phyloP scores from a whole-genome alignment of 2,888 invertebrate genomes.

The Molorchus minor region DNA sequence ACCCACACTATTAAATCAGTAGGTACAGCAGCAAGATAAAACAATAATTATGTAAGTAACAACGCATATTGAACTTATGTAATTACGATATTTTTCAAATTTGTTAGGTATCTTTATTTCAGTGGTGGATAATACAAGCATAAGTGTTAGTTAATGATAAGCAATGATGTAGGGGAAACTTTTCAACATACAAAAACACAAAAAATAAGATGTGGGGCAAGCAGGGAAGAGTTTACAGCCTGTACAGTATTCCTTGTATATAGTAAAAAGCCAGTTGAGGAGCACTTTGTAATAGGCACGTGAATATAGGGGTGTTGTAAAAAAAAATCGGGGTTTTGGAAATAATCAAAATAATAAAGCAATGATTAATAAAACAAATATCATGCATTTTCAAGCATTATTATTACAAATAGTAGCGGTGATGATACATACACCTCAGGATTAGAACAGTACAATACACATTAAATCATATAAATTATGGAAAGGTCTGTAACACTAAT shows the following conservation, averaged over 20 bases:
- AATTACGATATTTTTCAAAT: not conserved
- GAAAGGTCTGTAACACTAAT: slow-evolving; percentile 50
- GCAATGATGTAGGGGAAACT: slow-evolving; percentile 36
- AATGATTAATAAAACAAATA: slow-evolving; percentile 79
- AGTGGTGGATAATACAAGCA: slow-evolving; percentile 41
- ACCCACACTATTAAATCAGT: no score
- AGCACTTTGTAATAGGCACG: slow-evolving; percentile 36
- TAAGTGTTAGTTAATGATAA: slow-evolving; percentile 37
- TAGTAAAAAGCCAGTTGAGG: slow-evolving; percentile 38
- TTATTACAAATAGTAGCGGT: slow-evolving; percentile 83
- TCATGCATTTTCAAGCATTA: slow-evolving; percentile 89
- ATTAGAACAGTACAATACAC: slow-evolving; percentile 67
- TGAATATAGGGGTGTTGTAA: slow-evolving; percentile 32
- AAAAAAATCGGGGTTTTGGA: slow-evolving; percentile 36
- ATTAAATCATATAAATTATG: slow-evolving; percentile 60
- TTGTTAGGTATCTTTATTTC: slow-evolving; percentile 32
- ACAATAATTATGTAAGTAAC: no score
- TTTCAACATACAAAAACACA: slow-evolving; percentile 46
- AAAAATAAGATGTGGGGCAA: slow-evolving; percentile 52
- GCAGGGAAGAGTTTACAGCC: slow-evolving; percentile 45
- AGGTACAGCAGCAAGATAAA: no score
- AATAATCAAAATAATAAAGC: slow-evolving; percentile 58
- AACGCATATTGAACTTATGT: no score
- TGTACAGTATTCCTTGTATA: slow-evolving; percentile 43
- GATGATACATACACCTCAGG: slow-evolving; percentile 67